phyloP scores from a whole-genome alignment of 2,888 invertebrate genomes.

The Polymixis lichenea region DNA sequence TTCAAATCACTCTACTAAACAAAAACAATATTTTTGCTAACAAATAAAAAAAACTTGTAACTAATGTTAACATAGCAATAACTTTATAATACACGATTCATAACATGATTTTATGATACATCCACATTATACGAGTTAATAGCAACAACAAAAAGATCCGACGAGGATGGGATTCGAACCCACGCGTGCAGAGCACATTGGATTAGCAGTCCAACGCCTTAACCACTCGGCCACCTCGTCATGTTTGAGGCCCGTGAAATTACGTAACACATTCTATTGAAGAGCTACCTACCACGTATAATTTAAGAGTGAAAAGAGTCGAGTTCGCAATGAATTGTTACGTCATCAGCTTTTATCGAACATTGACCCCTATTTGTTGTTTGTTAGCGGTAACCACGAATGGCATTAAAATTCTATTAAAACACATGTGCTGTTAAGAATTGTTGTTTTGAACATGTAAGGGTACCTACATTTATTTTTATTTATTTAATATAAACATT shows the following conservation, averaged over 20 bases:
- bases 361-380: constrained; percentile 57
- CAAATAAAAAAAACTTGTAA: constrained; percentile 7
- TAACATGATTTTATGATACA: not conserved
- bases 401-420: constrained; percentile 41
- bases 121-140: not conserved
- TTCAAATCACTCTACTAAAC: not conserved
- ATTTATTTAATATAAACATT: not conserved
- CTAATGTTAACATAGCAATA: constrained; percentile 2
- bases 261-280: constrained; percentile 53
- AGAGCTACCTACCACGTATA: constrained; percentile 49
- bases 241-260: constrained; percentile 70
- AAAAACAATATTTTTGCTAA: not conserved
- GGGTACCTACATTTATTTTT: too few species aligned
- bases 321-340: constrained; percentile 53
- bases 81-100: not conserved
- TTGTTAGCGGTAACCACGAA: constrained; percentile 21
- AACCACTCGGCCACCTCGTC: constrained; percentile 97
- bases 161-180: constrained; percentile 96
- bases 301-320: constrained; percentile 40
- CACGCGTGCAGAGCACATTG: constrained; percentile 96
- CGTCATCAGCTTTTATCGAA: constrained; percentile 65
- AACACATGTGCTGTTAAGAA: constrained; percentile 1
- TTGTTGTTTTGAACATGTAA: not conserved
- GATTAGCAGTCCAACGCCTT: constrained; percentile 96
- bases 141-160: constrained; percentile 78